Base-by-base conservation (phyloP, 2,797 vertebrate genomes). In the Discoglossus pictus region DNA sequence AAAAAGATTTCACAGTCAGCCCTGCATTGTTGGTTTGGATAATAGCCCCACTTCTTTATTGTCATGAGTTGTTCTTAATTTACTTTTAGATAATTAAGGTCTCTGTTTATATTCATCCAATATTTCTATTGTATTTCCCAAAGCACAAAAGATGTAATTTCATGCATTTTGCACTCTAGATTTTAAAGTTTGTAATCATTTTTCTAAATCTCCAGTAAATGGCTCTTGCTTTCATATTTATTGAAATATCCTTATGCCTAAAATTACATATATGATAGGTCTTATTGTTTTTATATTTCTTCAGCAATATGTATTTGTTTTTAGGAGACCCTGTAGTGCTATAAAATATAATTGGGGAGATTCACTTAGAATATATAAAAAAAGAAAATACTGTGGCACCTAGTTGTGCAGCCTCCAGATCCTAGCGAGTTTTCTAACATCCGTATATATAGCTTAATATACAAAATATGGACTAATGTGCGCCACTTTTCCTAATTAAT, bases 51-150 rank as follows among this genome's bases (percentile, higher is more conserved):
- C 76, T 85, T 87, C 81, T 78, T 79, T 84, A 85, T 86, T 86
- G 78, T 79, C 79, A 80, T 78, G 78, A 78, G 81, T 78, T 81
- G 76, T 66, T 88, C 80, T 76, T 83, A 88, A 82, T 89, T 87
- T 88, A 84, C 83, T 86, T 86, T 87, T 78, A 76, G 86, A 88
- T 90, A 89, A 89, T 88, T 89, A 88, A 89, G 84, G 79, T 76
- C 76, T 84, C 77, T 82, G 75, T 89, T 84, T 87, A 83, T 86
- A 84, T 85, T 75, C 79, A 61, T 84, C 76, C 68, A 79, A 84
- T 79, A 82, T 84, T 76, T 74, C 69, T 69, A 51, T 78, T 86
- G 84, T 86, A 88, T 87, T 87, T 89, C 86, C 84, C 86, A 79
- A 75, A 84, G 82, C 82, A 82, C 82, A 80, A 74, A 61, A 76